Percentiles rank a stretch among this genome's conserved stretches.
Evolutionary conservation across 2,113 vertebrate species (phyloP).

Genomic region (Atractosteus spatula): DNA sequence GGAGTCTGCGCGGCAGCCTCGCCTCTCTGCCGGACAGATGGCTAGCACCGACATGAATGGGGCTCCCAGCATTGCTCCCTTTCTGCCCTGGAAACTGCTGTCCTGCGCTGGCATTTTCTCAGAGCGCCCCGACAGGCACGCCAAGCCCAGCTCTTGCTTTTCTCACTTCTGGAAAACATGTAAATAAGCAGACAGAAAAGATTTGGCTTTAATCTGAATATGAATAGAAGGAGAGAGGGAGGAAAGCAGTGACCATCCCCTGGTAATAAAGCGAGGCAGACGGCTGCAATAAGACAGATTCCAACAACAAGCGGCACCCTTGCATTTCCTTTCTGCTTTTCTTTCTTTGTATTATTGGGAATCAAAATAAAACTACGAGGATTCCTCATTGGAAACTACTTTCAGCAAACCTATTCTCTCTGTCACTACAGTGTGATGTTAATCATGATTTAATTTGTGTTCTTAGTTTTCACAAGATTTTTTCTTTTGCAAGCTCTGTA

Average conservation of each 20-base stretch:
- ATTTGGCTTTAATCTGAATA: conserved; percentile 61
- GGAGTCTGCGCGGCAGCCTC: conserved; percentile 59
- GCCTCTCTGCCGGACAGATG: conserved; percentile 61
- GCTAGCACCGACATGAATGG: conserved; percentile 53
- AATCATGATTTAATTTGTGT: no score
- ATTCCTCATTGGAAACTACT: no score
- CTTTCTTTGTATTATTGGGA: background rate
- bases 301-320: conserved; percentile 30
- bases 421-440: no score
- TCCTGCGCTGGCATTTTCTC: conserved; percentile 68
- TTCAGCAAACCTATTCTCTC: no score
- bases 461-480: no score
- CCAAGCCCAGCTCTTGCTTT: conserved; percentile 37
- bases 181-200: conserved; percentile 58
- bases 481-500: no score
- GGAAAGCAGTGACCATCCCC: background rate
- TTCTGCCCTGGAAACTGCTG: conserved; percentile 69
- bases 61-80: conserved; percentile 59
- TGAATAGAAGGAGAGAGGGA: conserved; percentile 46
- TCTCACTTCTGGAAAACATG: conserved; percentile 44
- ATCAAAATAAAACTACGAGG: no score
- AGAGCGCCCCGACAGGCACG: conserved; percentile 44
- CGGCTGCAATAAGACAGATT: conserved; percentile 26
- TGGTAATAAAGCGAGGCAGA: conserved; percentile 6
- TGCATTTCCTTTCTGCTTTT: conserved; percentile 1